A percentile compares a stretch with the other conserved stretches of the same genome.
Conservation (phyloP, 2,888 invertebrate genomes). For the Charanyca ferruginea region DNA sequence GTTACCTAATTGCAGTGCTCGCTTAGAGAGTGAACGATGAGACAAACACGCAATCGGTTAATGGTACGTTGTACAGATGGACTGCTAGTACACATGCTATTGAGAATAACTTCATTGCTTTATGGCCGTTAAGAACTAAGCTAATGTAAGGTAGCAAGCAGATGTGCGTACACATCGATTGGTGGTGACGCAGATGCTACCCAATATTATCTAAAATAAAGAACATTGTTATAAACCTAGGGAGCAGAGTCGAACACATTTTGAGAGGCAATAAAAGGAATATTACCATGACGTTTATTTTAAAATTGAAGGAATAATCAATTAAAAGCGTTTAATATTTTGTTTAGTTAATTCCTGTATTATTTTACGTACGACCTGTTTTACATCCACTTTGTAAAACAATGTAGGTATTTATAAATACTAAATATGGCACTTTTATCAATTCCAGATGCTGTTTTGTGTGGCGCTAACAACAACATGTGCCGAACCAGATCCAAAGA, state of each 20-base stretch:
- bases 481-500: conserved; percentile 86
- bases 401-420: not conserved
- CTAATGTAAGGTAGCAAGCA: not conserved
- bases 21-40: conserved; percentile 72
- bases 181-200: too few relatives aligned
- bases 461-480: conserved; percentile 71
- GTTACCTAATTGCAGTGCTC: conserved; percentile 77
- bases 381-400: not conserved
- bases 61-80: conserved; percentile 62
- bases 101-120: conserved; percentile 28
- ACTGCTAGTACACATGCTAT: conserved; percentile 44
- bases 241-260: too few relatives aligned
- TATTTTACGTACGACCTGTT: too few relatives aligned
- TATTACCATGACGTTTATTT: too few relatives aligned
- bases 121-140: conserved; percentile 12
- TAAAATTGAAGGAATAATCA: too few relatives aligned
- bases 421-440: conserved; percentile 52
- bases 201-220: too few relatives aligned
- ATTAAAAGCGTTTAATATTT: too few relatives aligned
- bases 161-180: not conserved
- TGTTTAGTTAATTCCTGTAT: too few relatives aligned
- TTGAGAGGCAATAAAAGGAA: too few relatives aligned
- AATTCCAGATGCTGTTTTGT: conserved; percentile 84
- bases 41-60: conserved; percentile 72
- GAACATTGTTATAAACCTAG: too few relatives aligned